Conservation (phyloP, 2,797 vertebrate species). For the Poeciliopsis paucimaculata region DNA sequence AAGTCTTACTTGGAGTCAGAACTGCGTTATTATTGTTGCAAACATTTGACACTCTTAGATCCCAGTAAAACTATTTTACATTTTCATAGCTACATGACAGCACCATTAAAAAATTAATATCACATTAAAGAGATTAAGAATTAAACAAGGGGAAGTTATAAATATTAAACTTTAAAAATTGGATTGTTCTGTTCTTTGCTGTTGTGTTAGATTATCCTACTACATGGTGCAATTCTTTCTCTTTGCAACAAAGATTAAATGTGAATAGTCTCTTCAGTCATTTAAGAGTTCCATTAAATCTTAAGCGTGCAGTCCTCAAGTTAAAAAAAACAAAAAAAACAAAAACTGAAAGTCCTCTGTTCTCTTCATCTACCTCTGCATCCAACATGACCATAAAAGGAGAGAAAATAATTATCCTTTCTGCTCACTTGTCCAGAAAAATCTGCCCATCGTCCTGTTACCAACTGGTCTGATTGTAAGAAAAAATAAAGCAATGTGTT, state of each 20-base stretch:
- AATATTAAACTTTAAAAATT: background rate
- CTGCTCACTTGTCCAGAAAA: conserved; percentile 73
- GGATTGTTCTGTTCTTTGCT: background rate
- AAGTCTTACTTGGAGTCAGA: background rate
- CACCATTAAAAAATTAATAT: background rate
- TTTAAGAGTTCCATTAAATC: conserved; percentile 10
- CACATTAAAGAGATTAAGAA: background rate
- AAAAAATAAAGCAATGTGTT: conserved; percentile 69
- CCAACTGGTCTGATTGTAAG: conserved; percentile 67
- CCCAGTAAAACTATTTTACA: background rate
- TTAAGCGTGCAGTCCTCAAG: background rate
- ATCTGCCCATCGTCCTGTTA: conserved; percentile 63
- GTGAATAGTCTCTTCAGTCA: background rate
- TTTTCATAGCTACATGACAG: background rate
- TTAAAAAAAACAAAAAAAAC: background rate
- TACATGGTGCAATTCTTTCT: background rate
- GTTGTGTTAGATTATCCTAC: background rate
- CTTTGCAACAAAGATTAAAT: conserved; percentile 10
- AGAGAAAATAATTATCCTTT: conserved; percentile 51
- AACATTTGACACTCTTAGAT: background rate
- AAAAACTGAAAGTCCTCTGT: background rate
- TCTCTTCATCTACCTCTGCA: conserved; percentile 5
- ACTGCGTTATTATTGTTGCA: background rate
- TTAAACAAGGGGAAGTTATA: background rate
- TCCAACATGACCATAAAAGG: conserved; percentile 25